Percentiles rank a stretch among this genome's conserved stretches.
These are phyloP conservation scores for Neodiprion virginianus DNA, from an alignment of 1,140 invertebrate genomes.

Conservation along the genomic window DNA sequence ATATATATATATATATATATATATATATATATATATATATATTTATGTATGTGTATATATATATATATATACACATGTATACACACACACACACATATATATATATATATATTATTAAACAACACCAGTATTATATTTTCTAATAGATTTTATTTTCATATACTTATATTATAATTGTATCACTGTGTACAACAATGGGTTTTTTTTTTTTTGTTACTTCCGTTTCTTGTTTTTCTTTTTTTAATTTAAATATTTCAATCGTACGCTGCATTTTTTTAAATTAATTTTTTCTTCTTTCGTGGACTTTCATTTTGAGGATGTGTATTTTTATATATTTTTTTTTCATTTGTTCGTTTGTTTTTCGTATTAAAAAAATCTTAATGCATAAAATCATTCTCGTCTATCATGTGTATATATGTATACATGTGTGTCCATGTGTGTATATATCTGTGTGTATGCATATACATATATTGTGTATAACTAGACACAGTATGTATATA, in stretches of 20 bases:
- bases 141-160: constrained; percentile 66
- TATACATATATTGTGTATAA: too few relatives aligned
- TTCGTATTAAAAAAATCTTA: constrained; percentile 57
- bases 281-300: constrained; percentile 31
- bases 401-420: neutral
- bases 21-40: neutral
- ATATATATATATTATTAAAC: constrained; percentile 40
- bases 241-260: constrained; percentile 29
- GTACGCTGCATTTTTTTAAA: constrained; percentile 22
- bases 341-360: constrained; percentile 23
- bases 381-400: constrained; percentile 51
- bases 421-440: too few relatives aligned
- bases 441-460: neutral
- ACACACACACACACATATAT: neutral
- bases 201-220: constrained; percentile 50
- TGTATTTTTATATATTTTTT: constrained; percentile 12
- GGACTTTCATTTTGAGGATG: constrained; percentile 31
- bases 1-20: neutral
- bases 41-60: neutral
- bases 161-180: constrained; percentile 65
- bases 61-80: neutral
- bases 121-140: constrained; percentile 53
- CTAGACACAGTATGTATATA: too few relatives aligned
- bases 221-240: constrained; percentile 42
- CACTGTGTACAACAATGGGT: constrained; percentile 64